Evolutionary conservation across 2,113 vertebrate species (phyloP), one percentile per base, ranked within the genome.

Genomic region (Odocoileus virginianus): DNA sequence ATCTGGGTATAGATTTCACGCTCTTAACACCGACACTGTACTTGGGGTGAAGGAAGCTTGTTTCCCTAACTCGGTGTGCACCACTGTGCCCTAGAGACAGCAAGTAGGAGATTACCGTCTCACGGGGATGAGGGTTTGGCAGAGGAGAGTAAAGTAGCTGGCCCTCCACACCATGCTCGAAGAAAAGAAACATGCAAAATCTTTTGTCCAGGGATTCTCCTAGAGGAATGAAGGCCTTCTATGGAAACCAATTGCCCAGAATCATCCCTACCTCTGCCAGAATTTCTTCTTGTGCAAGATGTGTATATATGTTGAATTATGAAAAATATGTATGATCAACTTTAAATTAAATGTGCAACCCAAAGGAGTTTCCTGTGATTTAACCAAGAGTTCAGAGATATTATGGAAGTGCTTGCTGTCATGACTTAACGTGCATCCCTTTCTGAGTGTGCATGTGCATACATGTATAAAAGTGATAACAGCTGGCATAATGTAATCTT

Each of bases 31-130:
- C 0, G 2, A 14, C 6, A 25, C 17, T 43, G 5, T 7, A 2
- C 40, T 67, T 23, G 15, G n/a, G 58, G 14, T 60, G 47, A 30
- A 85, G 1, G 14, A 50, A 47, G 23, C 16, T 83, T 16, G 11
- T 16, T 55, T 30, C 17, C 5, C 7, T 50, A 45, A 76, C 27
- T 76, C 30, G 1, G 0, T 3, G 9, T 27, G 52, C 40, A 43
- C 60, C 50, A 43, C 19, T 28, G 2, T 47, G 33, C 7, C 13
- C 40, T 47, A 86, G 25, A 81, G 30, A 61, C 6, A 87, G 36
- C 21, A 79, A 57, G 5, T 1, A 67, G 7, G 23, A 91, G 58
- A 52, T 3, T 45, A 40, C 25, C 19, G 4, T 27, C 67, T 54
- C 91, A 81, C 4, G 33, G 33, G 2, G 25, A 82, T 19, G 14